phyloP scores from a whole-genome alignment of 2,888 invertebrate species.

The Dryadula phaetusa region DNA sequence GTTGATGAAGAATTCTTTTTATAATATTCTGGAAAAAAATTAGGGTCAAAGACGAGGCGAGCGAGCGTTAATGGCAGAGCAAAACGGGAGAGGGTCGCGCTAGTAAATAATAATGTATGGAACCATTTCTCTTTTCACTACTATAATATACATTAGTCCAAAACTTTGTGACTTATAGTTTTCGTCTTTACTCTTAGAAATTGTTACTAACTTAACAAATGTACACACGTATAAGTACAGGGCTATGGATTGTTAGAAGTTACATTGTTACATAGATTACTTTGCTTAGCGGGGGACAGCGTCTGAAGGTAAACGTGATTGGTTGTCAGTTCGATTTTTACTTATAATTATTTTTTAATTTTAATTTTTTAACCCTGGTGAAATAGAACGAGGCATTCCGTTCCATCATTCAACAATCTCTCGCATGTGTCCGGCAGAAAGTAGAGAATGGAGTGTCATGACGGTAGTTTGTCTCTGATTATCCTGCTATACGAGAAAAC shows the following conservation, averaged over 20 bases:
- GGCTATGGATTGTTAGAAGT: constrained; percentile 16
- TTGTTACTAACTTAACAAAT: constrained; percentile 8
- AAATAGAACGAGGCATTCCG: too few relatives aligned
- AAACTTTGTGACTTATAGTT: constrained; percentile 16
- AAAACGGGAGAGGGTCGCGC: constrained; percentile 12
- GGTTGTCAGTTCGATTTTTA: too few relatives aligned
- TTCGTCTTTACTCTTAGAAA: constrained; percentile 10
- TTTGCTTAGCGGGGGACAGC: background rate
- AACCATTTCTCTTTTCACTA: constrained; percentile 12
- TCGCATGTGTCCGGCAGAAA: too few relatives aligned
- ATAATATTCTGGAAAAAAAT: constrained; percentile 7
- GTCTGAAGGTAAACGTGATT: too few relatives aligned
- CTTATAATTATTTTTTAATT: too few relatives aligned
- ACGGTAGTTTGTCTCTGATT: too few relatives aligned
- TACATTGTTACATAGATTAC: constrained; percentile 26
- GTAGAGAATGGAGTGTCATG: too few relatives aligned
- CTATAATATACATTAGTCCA: constrained; percentile 4
- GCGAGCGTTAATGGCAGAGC: constrained; percentile 13
- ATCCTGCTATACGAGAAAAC: too few relatives aligned
- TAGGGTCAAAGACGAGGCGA: constrained; percentile 18
- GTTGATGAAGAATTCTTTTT: constrained; percentile 20
- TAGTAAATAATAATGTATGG: constrained; percentile 15
- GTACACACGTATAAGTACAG: background rate
- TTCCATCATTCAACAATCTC: too few relatives aligned
- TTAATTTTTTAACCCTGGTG: too few relatives aligned